Evolutionary conservation across 1,140 invertebrate species (phyloP).

Genomic region (Brachionus koreanus): DNA sequence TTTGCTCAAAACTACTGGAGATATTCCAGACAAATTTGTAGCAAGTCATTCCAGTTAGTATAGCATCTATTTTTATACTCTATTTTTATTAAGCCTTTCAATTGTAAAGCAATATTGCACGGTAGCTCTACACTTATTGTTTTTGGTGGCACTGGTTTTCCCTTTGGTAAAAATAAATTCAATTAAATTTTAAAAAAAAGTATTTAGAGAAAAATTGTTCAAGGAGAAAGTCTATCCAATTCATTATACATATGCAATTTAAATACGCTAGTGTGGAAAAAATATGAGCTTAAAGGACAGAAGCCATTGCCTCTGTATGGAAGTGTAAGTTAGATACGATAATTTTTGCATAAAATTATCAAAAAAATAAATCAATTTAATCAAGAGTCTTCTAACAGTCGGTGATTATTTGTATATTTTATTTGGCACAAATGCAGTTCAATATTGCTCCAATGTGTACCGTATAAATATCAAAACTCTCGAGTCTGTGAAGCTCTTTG

Average conservation of each 20-base stretch:
- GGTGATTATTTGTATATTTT: slow-evolving; percentile 34
- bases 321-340: background rate
- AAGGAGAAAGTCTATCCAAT: slow-evolving; percentile 25
- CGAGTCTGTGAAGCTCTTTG: slow-evolving; percentile 1
- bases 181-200: background rate
- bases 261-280: slow-evolving; percentile 36
- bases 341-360: background rate
- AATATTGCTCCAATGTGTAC: slow-evolving; percentile 43
- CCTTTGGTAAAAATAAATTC: slow-evolving; percentile 20
- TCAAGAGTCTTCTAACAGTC: slow-evolving; percentile 21
- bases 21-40: slow-evolving; percentile 9
- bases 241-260: slow-evolving; percentile 38
- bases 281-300: background rate
- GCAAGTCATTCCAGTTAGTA: slow-evolving; percentile 42
- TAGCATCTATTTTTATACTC: background rate
- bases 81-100: background rate
- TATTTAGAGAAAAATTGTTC: background rate
- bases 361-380: background rate
- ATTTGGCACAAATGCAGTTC: slow-evolving; percentile 25
- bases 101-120: slow-evolving; percentile 7
- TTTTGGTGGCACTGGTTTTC: slow-evolving; percentile 38
- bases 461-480: slow-evolving; percentile 19
- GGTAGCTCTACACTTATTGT: background rate
- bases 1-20: background rate
- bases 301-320: background rate